Evolutionary conservation across 2,888 invertebrate genomes (phyloP).

Genomic region (Anthophora plumipes): DNA sequence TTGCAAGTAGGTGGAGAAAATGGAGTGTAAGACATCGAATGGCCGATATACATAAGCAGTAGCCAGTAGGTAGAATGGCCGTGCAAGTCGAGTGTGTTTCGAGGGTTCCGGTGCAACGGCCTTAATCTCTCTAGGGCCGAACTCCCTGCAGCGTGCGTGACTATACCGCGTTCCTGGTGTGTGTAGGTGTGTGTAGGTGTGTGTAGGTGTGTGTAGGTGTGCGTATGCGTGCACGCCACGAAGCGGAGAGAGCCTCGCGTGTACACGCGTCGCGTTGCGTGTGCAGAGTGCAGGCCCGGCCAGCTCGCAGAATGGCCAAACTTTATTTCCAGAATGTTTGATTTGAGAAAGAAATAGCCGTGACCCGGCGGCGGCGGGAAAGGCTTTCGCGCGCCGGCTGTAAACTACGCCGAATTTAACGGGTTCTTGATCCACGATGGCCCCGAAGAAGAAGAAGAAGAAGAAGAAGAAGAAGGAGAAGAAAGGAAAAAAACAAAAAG

Average conservation of each 20-base stretch:
- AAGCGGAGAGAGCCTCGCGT: constrained; percentile 42
- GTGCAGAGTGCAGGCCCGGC: too few relatives aligned
- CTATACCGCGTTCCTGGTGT: constrained; percentile 54
- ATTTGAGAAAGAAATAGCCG: constrained; percentile 82
- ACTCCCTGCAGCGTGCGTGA: constrained; percentile 81
- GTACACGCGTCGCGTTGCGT: constrained; percentile 41
- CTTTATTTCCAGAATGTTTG: constrained; percentile 84
- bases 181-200: constrained; percentile 49
- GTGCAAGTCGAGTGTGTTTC: constrained; percentile 68
- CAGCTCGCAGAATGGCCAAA: constrained; percentile 71
- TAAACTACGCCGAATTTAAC: constrained; percentile 78
- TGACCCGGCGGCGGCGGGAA: constrained; percentile 68
- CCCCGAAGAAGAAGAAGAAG: too few relatives aligned
- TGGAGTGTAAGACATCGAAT: constrained; percentile 16
- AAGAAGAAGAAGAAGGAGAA: background rate
- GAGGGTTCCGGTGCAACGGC: constrained; percentile 83
- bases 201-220: constrained; percentile 46
- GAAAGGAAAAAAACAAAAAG: too few relatives aligned
- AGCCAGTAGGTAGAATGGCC: constrained; percentile 56
- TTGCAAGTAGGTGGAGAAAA: constrained; percentile 4
- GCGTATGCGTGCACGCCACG: constrained; percentile 31
- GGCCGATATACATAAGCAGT: constrained; percentile 41
- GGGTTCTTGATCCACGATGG: constrained; percentile 80
- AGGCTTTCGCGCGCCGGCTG: constrained; percentile 65
- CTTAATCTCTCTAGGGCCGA: constrained; percentile 83